phyloP scores from a whole-genome alignment of 2,113 vertebrate genomes.

The Elaphurus davidianus region DNA sequence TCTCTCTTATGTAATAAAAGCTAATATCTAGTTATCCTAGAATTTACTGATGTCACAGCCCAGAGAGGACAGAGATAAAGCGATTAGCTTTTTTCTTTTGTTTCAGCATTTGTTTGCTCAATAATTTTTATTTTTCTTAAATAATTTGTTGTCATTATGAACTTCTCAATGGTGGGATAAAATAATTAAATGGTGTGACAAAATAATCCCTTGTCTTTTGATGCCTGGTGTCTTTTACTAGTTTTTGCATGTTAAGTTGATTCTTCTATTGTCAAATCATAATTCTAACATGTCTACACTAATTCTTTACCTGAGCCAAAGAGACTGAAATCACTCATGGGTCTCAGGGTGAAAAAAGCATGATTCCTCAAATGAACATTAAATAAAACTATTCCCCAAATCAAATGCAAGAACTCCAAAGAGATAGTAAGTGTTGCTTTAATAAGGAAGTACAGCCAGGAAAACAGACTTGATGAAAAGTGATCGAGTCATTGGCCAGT shows the following conservation, averaged over 20 bases:
- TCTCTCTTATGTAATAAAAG: neutral
- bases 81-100: neutral
- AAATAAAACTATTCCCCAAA: neutral
- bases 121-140: conserved; percentile 30
- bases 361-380: neutral
- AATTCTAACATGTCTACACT: neutral
- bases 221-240: neutral
- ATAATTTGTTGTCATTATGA: neutral
- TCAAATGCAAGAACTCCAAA: neutral
- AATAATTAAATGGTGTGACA: neutral
- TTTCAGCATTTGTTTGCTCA: neutral
- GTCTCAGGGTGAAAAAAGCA: neutral
- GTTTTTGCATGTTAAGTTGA: neutral
- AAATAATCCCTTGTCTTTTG: neutral
- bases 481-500: neutral
- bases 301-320: neutral
- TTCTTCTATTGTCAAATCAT: neutral
- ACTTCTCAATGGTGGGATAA: neutral
- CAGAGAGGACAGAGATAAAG: neutral
- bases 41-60: neutral
- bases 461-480: neutral
- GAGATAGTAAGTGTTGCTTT: neutral
- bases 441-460: neutral
- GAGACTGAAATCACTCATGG: neutral
- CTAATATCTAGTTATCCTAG: neutral